Evolutionary conservation across 2,797 vertebrate species (phyloP).

Genomic region (Cynopterus sphinx): DNA sequence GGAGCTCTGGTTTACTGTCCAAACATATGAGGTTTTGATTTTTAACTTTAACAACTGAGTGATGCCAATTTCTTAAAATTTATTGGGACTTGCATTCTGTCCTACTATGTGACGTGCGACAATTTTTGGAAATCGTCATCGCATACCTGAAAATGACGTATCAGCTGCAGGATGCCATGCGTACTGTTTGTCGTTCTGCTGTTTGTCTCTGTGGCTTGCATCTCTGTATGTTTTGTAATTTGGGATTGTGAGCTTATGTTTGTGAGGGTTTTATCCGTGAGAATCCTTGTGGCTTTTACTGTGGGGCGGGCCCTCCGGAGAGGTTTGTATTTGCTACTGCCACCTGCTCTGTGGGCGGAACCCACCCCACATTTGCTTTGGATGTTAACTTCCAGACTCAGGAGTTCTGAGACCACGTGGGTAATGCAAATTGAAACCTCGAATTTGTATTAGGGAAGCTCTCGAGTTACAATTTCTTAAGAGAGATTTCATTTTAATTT

Average conservation of each 20-base stretch:
- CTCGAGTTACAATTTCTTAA: constrained; percentile 6
- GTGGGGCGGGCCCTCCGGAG: neutral
- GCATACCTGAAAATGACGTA: neutral
- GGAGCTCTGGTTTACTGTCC: neutral
- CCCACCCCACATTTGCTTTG: neutral
- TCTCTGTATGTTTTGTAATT: neutral
- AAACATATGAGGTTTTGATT: neutral
- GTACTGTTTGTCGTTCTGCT: neutral
- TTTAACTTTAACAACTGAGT: neutral
- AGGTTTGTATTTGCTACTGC: neutral
- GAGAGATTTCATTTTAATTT: neutral
- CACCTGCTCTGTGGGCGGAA: neutral
- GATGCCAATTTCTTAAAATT: neutral
- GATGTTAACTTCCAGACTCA: neutral
- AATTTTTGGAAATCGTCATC: neutral
- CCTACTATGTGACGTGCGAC: fast-evolving
- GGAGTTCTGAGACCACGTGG: neutral
- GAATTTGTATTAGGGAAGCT: neutral
- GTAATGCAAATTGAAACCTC: neutral
- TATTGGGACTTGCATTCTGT: neutral
- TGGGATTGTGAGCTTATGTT: neutral
- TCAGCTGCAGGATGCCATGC: neutral
- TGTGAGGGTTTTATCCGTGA: neutral
- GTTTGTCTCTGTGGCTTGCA: neutral
- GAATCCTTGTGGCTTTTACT: neutral